Base-by-base conservation (phyloP, 2,113 vertebrate genomes). In the Cyprinodon tularosa region DNA sequence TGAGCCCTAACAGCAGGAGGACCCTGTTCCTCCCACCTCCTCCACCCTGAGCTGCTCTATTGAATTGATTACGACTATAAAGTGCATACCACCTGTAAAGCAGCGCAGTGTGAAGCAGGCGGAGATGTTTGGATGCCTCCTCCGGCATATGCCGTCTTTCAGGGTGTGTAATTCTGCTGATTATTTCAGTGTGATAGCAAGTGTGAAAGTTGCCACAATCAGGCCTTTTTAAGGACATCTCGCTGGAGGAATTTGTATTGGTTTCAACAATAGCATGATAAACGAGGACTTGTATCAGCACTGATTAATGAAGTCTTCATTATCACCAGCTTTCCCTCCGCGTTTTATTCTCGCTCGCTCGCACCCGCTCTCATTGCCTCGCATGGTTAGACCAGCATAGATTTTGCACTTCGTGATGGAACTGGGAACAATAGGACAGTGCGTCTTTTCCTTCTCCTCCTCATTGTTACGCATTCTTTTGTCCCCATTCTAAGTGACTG, bases 221-320 rank as follows among this genome's bases (percentile, higher is more conserved):
- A 82, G 76, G 14, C 38, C 0, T 85, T 85, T 81, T 86, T 85
- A 67, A 87, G 87, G 83, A 81, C 87, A 78, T 86, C 83, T 71
- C 80, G 39, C 60, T 62, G 2, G 72, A 60, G 45, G 80, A 80
- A 76, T 76, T 79, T 85, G 77, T 82, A 73, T 82, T 82, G 76
- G 69, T 84, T 88, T 74, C 85, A 78, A 85, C 89, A 88, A 87
- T 75, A 81, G 68, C 63, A 3, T 84, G 86, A 91, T 88, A 84
- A 91, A 91, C 15, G 83, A 83, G 74, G 59, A 68, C 72, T 78
- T 20, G 71, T 71, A 86, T 89, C 88, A 68, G 77, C 50, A 0
- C 86, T 89, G 88, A 91, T 91, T 89, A 92, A 90, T 90, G 85
- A 90, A 90, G 89, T 88, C 84, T 90, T 90, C 86, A 90, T 91